Evolutionary conservation across 2,113 vertebrate genomes (phyloP).

Genomic region (Boulengeromyrus knoepffleri): DNA sequence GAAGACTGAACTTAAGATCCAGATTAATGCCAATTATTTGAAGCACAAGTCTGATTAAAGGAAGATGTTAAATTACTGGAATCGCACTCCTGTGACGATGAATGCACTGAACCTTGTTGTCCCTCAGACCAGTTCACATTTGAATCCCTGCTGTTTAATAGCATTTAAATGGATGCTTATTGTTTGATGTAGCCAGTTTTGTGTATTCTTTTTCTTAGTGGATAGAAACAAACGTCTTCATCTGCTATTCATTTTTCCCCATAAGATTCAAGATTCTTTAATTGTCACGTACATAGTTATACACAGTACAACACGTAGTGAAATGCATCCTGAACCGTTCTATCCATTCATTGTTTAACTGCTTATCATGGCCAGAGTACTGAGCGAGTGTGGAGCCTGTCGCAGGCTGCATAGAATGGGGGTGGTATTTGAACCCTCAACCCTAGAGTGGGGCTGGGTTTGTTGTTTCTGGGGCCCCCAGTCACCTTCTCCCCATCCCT

Average conservation of each 20-base stretch:
- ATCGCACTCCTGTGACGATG: background rate
- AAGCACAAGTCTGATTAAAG: background rate
- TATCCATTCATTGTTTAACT: constrained; percentile 48
- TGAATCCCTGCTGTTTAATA: background rate
- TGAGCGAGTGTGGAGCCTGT: constrained; percentile 27
- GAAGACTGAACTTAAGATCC: background rate
- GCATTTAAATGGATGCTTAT: background rate
- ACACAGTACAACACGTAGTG: no score
- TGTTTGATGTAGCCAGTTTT: background rate
- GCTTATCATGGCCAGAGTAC: constrained; percentile 42
- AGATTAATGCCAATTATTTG: background rate
- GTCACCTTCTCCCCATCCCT: background rate
- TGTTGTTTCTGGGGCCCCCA: background rate
- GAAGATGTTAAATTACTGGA: background rate
- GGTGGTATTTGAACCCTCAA: background rate
- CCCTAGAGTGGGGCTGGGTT: background rate
- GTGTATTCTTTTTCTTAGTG: background rate
- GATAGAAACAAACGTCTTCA: constrained; percentile 31
- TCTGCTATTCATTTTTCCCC: constrained; percentile 7
- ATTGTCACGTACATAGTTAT: no score
- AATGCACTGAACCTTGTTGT: background rate
- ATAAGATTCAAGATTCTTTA: background rate
- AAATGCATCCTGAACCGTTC: background rate
- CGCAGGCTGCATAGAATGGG: background rate
- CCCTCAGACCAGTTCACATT: background rate